Percentiles rank a stretch among this genome's conserved stretches.
Evolutionary conservation across 2,113 vertebrate species (phyloP).

Genomic region (Alexandromys fortis): DNA sequence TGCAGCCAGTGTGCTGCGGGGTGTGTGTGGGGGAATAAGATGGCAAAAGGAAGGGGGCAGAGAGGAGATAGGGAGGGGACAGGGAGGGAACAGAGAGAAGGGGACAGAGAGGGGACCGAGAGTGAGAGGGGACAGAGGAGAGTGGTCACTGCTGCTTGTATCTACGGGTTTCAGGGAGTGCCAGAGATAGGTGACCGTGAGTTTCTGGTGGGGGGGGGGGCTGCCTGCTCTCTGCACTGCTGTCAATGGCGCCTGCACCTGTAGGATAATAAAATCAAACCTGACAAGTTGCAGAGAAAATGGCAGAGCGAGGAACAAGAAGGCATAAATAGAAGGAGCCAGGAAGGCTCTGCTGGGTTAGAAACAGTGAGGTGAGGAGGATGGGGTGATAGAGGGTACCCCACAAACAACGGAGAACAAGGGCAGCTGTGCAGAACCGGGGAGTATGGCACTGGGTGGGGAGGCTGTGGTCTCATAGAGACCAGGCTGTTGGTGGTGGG

Average conservation of each 20-base stretch:
- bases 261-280: neutral
- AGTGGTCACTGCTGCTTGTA: neutral
- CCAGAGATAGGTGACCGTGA: neutral
- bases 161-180: neutral
- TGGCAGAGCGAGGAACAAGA: too few species aligned
- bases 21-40: too few species aligned
- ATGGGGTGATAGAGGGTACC: neutral
- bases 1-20: neutral
- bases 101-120: too few species aligned
- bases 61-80: neutral
- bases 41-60: neutral
- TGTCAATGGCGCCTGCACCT: accelerated
- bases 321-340: neutral
- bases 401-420: accelerated
- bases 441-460: neutral
- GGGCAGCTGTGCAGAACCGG: neutral
- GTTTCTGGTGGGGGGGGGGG: too few species aligned
- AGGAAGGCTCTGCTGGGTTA: too few species aligned
- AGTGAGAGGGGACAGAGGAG: neutral
- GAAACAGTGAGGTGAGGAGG: neutral
- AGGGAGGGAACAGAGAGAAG: neutral
- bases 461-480: neutral
- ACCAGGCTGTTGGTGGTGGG: neutral
- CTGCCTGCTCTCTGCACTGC: neutral
- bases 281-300: neutral